These are phyloP conservation scores for Salminus brasiliensis DNA, from an alignment of 2,113 vertebrate genomes.

Conservation along the genomic window DNA sequence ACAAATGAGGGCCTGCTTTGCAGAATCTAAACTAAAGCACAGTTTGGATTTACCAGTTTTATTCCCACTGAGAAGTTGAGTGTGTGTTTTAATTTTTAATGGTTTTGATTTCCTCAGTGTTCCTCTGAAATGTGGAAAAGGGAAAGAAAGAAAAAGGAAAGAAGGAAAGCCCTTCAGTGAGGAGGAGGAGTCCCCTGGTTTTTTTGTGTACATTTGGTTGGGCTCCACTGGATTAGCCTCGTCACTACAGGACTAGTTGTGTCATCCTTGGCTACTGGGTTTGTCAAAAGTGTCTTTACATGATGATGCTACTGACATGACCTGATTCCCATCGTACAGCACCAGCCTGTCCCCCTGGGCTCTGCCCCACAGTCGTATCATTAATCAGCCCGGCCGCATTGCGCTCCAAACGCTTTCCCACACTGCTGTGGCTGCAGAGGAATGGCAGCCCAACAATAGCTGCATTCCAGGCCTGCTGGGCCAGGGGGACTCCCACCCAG, in stretches of 20 bases:
- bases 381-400: slow-evolving; percentile 67
- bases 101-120: too few species aligned
- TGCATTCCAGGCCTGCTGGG: slow-evolving; percentile 64
- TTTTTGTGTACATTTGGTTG: not conserved
- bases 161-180: too few species aligned
- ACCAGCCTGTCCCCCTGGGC: slow-evolving; percentile 6
- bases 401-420: slow-evolving; percentile 66
- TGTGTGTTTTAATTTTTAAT: too few species aligned
- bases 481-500: not conserved
- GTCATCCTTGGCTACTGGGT: slow-evolving; percentile 33
- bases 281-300: slow-evolving; percentile 59
- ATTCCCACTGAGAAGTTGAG: too few species aligned
- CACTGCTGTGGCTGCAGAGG: slow-evolving; percentile 45
- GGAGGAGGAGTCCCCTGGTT: too few species aligned
- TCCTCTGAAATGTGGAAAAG: too few species aligned
- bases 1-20: too few species aligned
- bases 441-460: slow-evolving; percentile 64
- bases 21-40: too few species aligned
- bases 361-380: slow-evolving; percentile 48
- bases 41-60: too few species aligned
- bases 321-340: slow-evolving; percentile 67
- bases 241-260: not conserved
- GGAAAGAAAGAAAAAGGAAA: too few species aligned
- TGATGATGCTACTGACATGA: slow-evolving; percentile 59
- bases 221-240: too few species aligned